phyloP scores from a whole-genome alignment of 2,113 vertebrate genomes.

The Psittacara wagleri region DNA sequence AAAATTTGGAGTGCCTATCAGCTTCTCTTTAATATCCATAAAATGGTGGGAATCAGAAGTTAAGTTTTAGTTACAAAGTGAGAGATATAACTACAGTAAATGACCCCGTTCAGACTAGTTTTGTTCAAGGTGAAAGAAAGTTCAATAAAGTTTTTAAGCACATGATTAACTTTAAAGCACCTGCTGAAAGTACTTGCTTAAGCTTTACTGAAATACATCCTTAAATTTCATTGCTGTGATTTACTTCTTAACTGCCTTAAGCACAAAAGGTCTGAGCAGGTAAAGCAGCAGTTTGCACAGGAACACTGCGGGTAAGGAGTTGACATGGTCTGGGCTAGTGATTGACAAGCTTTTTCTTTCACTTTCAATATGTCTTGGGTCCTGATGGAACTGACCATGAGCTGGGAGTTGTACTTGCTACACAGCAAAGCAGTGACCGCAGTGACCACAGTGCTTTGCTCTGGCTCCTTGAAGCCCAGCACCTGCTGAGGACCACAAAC shows the following conservation, averaged over 20 bases:
- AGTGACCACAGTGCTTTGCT: background rate
- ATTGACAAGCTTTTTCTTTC: background rate
- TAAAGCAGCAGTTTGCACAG: background rate
- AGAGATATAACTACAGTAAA: background rate
- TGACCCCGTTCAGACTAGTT: background rate
- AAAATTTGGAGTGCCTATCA: background rate
- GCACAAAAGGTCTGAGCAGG: background rate
- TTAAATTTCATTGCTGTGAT: background rate
- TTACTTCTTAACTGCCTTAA: background rate
- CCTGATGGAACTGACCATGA: background rate
- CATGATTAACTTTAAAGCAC: background rate
- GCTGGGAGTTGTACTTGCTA: fast-evolving
- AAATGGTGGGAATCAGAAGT: background rate
- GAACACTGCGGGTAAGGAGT: background rate
- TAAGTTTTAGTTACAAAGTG: background rate
- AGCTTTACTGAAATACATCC: background rate
- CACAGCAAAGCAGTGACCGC: background rate
- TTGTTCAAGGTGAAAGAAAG: background rate
- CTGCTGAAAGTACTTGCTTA: background rate
- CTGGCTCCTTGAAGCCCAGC: background rate
- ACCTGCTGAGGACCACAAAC: background rate
- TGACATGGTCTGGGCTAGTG: background rate
- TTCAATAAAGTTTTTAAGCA: background rate
- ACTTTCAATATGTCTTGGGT: background rate
- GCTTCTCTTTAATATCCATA: background rate